phyloP scores from a whole-genome alignment of 2,113 vertebrate genomes.

The Ammodytes marinus region DNA sequence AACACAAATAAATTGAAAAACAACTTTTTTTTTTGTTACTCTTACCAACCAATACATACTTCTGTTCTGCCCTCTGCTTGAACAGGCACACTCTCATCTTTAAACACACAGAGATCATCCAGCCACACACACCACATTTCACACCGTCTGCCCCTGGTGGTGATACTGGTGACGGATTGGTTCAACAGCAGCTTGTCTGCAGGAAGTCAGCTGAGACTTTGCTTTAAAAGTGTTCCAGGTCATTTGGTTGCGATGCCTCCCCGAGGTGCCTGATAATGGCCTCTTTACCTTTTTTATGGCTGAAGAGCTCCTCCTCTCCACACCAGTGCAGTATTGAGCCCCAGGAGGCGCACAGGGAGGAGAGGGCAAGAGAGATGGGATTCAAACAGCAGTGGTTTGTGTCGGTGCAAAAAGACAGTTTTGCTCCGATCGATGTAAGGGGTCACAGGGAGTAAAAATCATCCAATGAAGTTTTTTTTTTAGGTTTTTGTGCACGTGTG shows the following conservation, averaged over 20 bases:
- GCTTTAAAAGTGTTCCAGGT: constrained; percentile 82
- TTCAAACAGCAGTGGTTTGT: constrained; percentile 35
- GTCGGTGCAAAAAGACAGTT: constrained; percentile 25
- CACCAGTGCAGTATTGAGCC: constrained; percentile 48
- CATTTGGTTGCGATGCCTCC: constrained; percentile 79
- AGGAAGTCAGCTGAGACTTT: constrained; percentile 74
- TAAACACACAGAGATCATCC: neutral
- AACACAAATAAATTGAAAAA: too few relatives aligned
- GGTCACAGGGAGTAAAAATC: constrained; percentile 20
- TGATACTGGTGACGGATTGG: constrained; percentile 53
- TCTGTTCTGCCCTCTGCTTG: neutral
- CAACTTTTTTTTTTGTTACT: too few relatives aligned
- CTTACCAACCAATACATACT: neutral
- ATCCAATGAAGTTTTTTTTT: neutral
- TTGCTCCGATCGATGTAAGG: constrained; percentile 42
- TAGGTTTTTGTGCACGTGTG: constrained; percentile 4
- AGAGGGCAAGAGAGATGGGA: constrained; percentile 28
- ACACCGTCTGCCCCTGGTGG: constrained; percentile 25
- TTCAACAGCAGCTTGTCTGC: constrained; percentile 76
- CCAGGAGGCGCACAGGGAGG: constrained; percentile 34
- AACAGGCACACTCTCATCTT: neutral
- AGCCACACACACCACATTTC: constrained; percentile 1
- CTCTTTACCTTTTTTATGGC: constrained; percentile 76
- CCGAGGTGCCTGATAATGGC: constrained; percentile 76
- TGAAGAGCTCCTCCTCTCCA: constrained; percentile 64